Conservation (phyloP, 1,140 invertebrate genomes). For the Scaptomyza pallida region DNA sequence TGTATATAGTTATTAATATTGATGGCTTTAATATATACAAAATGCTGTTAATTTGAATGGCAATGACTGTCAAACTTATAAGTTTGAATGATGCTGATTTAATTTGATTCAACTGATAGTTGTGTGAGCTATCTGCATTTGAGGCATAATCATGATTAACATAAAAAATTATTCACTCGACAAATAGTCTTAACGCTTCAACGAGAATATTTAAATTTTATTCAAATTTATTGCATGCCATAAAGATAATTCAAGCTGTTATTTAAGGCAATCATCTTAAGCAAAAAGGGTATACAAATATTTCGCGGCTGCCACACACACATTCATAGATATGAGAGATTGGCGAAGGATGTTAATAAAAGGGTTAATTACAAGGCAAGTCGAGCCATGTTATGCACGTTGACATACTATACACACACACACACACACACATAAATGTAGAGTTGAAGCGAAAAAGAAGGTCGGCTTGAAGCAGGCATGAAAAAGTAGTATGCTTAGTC, state of each 20-base stretch:
- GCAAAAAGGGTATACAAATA: background rate
- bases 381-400: conserved; percentile 25
- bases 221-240: background rate
- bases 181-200: too few relatives aligned
- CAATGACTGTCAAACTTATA: too few relatives aligned
- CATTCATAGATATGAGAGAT: too few relatives aligned
- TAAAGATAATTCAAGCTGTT: background rate
- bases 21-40: too few relatives aligned
- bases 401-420: conserved; percentile 3
- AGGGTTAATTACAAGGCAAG: conserved; percentile 70
- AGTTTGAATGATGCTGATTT: too few relatives aligned
- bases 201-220: background rate
- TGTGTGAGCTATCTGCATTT: too few relatives aligned
- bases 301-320: background rate
- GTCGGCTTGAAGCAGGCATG: conserved; percentile 32
- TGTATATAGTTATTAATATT: too few relatives aligned
- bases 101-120: too few relatives aligned
- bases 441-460: conserved; percentile 21
- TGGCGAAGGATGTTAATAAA: conserved; percentile 56
- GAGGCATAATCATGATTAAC: too few relatives aligned
- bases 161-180: too few relatives aligned
- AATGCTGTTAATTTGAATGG: too few relatives aligned
- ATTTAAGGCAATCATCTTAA: background rate
- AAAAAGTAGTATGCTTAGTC: conserved; percentile 63
- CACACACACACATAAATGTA: too few relatives aligned